A percentile compares a stretch with the other conserved stretches of the same genome.
Conservation (phyloP, 2,888 invertebrate genomes). For the Chalcosyrphus nemorum region DNA sequence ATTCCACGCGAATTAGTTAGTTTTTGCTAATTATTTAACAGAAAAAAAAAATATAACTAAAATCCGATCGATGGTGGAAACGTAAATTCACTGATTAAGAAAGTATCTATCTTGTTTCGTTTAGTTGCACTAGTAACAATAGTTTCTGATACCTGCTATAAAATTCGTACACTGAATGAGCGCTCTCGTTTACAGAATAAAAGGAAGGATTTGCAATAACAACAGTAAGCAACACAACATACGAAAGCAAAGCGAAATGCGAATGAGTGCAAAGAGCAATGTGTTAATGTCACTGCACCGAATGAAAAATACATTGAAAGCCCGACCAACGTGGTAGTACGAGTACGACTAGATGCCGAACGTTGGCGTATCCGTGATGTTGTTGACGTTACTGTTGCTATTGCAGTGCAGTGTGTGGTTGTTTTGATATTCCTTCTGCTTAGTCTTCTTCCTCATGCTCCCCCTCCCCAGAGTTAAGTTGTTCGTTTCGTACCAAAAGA, state of each 20-base stretch:
- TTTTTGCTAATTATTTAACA: not conserved
- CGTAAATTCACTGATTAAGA: slow-evolving; percentile 19
- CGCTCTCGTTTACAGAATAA: not conserved
- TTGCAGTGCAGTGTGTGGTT: slow-evolving; percentile 37
- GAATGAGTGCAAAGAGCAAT: slow-evolving; percentile 47
- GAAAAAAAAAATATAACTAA: not conserved
- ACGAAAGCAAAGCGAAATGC: slow-evolving; percentile 38
- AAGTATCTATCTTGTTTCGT: slow-evolving; percentile 11
- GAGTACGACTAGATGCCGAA: slow-evolving; percentile 28
- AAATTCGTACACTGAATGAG: slow-evolving; percentile 14
- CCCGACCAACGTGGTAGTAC: slow-evolving; percentile 15
- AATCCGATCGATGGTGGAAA: slow-evolving; percentile 1
- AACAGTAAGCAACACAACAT: slow-evolving; percentile 35
- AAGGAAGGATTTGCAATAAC: slow-evolving; percentile 35
- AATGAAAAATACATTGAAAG: slow-evolving; percentile 45
- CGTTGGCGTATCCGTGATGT: slow-evolving; percentile 19
- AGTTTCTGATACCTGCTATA: slow-evolving; percentile 2
- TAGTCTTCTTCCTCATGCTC: slow-evolving; percentile 20
- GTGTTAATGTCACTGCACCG: slow-evolving; percentile 47
- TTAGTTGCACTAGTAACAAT: slow-evolving; percentile 1
- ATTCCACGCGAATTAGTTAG: not conserved
- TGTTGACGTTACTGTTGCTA: slow-evolving; percentile 26
- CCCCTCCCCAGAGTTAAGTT: not conserved
- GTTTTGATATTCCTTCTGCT: slow-evolving; percentile 38
- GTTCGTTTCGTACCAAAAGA: slow-evolving; percentile 21